Base-by-base conservation (phyloP, 2,113 vertebrate species). In the Abramis brama region DNA sequence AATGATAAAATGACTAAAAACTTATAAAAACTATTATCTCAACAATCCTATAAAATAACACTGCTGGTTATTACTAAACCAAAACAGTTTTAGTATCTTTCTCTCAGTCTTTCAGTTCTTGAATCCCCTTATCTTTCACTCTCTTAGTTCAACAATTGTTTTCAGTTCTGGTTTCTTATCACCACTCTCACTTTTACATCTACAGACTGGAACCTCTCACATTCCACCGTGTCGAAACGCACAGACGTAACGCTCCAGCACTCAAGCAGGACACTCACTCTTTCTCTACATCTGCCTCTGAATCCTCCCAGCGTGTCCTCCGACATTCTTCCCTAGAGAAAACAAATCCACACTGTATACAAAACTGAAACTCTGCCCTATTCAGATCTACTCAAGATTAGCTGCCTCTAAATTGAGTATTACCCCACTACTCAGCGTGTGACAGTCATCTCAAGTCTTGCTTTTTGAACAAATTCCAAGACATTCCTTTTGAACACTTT, bases 351-450 rank as follows among this genome's bases (percentile, higher is more conserved):
- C 52, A n/a, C 19, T 2, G 27, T 57, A 36, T 59, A n/a, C 57
- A 78, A 36, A 78, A 23, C 33, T n/a, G 1, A 43, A 60, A 10
- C 33, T 39, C 55, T 9, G 52, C 62, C 60, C n/a, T 27, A 19
- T 60, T 60, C 36, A 70, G 78, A 66, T 81, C 60, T 27, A 36
- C 62, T 73, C 59, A 30, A 78, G 84, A 82, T 88, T 39, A 86
- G 52, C 39, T 11, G 79, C 47, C 30, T 57, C 30, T 59, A 60
- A 79, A 60, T 57, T 36, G 30, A 78, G 75, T 12, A 5, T 33
- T 36, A 5, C 2, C 75, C 50, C 36, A 1, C 75, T 17, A 21
- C 15, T 55, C 27, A 55, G 36, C 23, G 1, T 23, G 23, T 66
- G 9, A 59, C 75, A 78, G 76, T 30, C 84, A 47, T n/a, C 52